Conservation (phyloP, 2,888 invertebrate species). For the Caenorhabditis virilis region DNA sequence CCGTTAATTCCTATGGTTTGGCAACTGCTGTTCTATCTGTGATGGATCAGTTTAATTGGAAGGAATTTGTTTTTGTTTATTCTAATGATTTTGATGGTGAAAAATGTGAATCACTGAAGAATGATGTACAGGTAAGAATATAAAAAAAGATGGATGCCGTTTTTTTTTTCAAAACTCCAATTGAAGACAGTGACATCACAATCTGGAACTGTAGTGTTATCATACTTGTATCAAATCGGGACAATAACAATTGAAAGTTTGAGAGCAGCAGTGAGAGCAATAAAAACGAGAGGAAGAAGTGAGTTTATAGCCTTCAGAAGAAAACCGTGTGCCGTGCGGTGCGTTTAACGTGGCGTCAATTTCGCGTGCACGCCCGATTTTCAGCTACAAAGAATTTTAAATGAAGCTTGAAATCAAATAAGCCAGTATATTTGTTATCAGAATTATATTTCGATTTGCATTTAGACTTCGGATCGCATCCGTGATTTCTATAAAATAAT, state of each 20-base stretch:
- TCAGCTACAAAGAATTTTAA: too few relatives aligned
- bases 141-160: too few relatives aligned
- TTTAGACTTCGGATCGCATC: too few relatives aligned
- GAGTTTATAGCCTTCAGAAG: too few relatives aligned
- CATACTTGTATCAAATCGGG: conserved; percentile 15
- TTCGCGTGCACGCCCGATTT: too few relatives aligned
- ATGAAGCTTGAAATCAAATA: too few relatives aligned
- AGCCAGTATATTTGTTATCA: too few relatives aligned
- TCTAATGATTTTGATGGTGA: conserved; percentile 32
- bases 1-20: conserved; percentile 16
- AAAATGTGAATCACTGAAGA: conserved; percentile 40
- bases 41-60: conserved; percentile 51
- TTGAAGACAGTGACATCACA: not conserved
- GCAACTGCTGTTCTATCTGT: conserved; percentile 33
- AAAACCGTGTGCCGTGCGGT: too few relatives aligned
- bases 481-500: not conserved
- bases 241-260: conserved; percentile 6
- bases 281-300: conserved; percentile 27
- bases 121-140: conserved; percentile 30
- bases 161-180: not conserved
- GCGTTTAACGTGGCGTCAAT: too few relatives aligned
- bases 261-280: conserved; percentile 11
- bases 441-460: too few relatives aligned
- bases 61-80: conserved; percentile 55
- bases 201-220: conserved; percentile 1